Conservation (phyloP, 2,113 vertebrate species). For the Podarcis cretensis region DNA sequence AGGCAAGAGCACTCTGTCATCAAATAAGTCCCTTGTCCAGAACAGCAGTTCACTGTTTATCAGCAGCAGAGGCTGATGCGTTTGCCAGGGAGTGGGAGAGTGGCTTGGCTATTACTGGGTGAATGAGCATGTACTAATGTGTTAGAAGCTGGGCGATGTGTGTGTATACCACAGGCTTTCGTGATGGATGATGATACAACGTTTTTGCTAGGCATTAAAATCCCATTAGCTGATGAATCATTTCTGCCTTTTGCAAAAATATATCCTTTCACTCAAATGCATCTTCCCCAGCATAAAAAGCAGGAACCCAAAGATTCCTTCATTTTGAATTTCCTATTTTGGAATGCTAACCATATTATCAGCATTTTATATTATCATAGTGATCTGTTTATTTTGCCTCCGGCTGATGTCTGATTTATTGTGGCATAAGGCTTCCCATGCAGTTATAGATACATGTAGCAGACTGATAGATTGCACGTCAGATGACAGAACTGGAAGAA, state of each 20-base stretch:
- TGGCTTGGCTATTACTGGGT: not conserved
- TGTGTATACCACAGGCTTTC: slow-evolving; percentile 12
- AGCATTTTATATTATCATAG: not conserved
- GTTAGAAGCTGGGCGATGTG: slow-evolving; percentile 3
- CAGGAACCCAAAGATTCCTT: slow-evolving; percentile 44
- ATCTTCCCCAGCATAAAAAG: slow-evolving; percentile 30
- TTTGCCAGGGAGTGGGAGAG: slow-evolving; percentile 18
- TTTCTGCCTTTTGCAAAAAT: slow-evolving; percentile 60
- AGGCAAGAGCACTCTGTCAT: slow-evolving; percentile 48
- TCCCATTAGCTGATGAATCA: slow-evolving; percentile 67
- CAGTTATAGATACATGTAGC: not conserved
- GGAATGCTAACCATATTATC: not conserved
- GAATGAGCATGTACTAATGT: rapidly evolving
- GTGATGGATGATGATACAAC: slow-evolving; percentile 55
- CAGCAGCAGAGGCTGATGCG: slow-evolving; percentile 12
- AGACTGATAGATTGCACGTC: not conserved
- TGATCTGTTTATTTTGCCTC: not conserved
- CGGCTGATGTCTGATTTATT: rapidly evolving
- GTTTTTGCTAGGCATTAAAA: slow-evolving; percentile 56
- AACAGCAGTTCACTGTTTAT: slow-evolving; percentile 32
- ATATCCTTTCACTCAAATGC: slow-evolving; percentile 44
- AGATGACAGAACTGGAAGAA: not conserved
- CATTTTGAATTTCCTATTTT: not conserved
- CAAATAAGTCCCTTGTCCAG: slow-evolving; percentile 42
- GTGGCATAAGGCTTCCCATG: not conserved